A percentile compares a stretch with the other conserved stretches of the same genome.
These are phyloP conservation scores for Callospermophilus lateralis DNA, from an alignment of 2,113 vertebrate species.

Conservation along the genomic window DNA sequence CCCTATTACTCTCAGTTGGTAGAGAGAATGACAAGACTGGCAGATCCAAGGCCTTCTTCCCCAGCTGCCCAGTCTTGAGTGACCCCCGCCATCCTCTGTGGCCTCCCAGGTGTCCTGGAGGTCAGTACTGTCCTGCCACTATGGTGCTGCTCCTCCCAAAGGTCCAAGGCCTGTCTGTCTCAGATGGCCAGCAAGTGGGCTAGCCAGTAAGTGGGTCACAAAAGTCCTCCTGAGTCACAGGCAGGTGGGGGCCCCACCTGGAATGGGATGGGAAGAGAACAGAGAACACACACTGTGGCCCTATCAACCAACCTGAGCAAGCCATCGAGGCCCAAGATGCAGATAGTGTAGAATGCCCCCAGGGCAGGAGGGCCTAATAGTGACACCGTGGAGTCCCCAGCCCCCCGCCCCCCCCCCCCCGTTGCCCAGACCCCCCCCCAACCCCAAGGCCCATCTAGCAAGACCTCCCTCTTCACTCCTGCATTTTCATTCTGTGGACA, in stretches of 20 bases:
- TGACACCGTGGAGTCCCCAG: neutral
- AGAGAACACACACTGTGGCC: neutral
- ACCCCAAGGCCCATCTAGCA: neutral
- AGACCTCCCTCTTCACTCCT: neutral
- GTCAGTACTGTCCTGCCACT: neutral
- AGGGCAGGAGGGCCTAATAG: neutral
- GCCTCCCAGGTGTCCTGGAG: neutral
- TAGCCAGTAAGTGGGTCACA: neutral
- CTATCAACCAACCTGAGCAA: neutral
- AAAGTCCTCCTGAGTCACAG: neutral
- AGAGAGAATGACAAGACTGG: neutral
- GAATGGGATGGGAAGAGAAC: no score
- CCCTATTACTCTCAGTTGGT: neutral
- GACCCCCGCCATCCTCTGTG: neutral
- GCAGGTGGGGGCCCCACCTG: neutral
- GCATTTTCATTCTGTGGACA: neutral
- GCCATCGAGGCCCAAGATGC: neutral
- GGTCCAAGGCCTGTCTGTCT: neutral
- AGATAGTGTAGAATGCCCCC: fast-evolving
- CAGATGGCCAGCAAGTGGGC: neutral
- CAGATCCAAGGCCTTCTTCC: neutral
- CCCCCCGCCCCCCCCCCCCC: no score
- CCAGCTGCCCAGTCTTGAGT: neutral
- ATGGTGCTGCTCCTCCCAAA: neutral
- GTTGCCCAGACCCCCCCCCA: no score